Evolutionary conservation across 2,888 invertebrate species (phyloP), one percentile per base, ranked within the genome.

Genomic region (Polietes domitor): DNA sequence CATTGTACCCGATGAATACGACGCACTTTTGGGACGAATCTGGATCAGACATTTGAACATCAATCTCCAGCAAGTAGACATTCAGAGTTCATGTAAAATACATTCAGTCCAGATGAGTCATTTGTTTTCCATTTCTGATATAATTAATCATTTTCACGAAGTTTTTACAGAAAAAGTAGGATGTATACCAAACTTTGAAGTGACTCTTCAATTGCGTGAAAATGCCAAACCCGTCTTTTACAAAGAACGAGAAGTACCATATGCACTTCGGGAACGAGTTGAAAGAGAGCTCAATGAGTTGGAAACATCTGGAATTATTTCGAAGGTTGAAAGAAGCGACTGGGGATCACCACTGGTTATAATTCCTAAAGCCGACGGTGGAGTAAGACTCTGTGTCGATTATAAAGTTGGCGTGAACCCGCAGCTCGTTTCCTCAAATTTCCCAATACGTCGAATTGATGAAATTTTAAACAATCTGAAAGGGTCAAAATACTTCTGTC

Each of bases 301-400:
- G 12, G 85, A 85, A 73, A 12, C 73, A 3, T 19, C 72, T 15
- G 79, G 82, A 47, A 83, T 79, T 28, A 80, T 79, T 43, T 78
- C 65, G 10, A 72, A 79, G 47, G 21, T 15, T 55, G 63, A 79
- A 53, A 65, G 63, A 2, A 82, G 79, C 55, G 79, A 79, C 26
- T 79, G 82, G 76, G 77, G 79, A 15, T 82, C 76, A 21, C 79
- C 82, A 5, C n/a, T 85, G 24, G 85, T 85, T 28, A 73, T 84
- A 37, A 79, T 85, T 19, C 65, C 85, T 19, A 85, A 85, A 68
- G 10, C 78, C 17, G 80, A 83, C 61, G 80, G 78, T 80, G 15
- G 55, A n/a, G n/a, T n/a, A n/a, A n/a, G 82, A 26, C 82, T 86
- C 10, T 86, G 80, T 53, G 82, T 72, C 53, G 84, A 83, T 43